Evolutionary conservation across 2,797 vertebrate species (phyloP).

Genomic region (Leptodactylus fallax): DNA sequence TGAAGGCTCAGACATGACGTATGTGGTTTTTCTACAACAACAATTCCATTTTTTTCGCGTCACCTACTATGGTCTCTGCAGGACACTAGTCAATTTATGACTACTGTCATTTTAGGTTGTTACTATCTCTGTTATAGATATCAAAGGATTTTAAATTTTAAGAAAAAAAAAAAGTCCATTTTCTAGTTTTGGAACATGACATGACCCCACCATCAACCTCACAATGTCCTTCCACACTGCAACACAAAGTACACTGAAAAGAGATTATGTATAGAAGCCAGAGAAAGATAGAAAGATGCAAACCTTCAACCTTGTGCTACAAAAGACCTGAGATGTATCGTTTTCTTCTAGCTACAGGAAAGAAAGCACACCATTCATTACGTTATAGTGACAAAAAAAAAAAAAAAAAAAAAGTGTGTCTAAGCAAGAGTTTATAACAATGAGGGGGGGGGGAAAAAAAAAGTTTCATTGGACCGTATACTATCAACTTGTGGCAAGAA

Average conservation of each 20-base stretch:
- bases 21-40: too few species aligned
- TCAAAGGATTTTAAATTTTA: background rate
- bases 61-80: too few species aligned
- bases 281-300: background rate
- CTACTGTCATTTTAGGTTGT: too few species aligned
- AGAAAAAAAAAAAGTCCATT: background rate
- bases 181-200: background rate
- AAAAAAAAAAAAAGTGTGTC: background rate
- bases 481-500: constrained; percentile 72
- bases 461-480: constrained; percentile 43
- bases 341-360: background rate
- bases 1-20: too few species aligned
- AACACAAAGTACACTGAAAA: too few species aligned
- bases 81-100: too few species aligned
- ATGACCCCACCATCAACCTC: background rate
- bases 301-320: background rate
- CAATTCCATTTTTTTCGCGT: too few species aligned
- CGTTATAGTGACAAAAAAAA: background rate
- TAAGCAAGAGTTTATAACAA: constrained; percentile 23
- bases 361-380: background rate
- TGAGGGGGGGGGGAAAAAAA: background rate
- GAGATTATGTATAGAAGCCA: background rate
- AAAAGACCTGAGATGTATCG: background rate
- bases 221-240: background rate
- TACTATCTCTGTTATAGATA: too few species aligned